Conservation (phyloP, 2,797 vertebrate genomes). For the Carapus acus region DNA sequence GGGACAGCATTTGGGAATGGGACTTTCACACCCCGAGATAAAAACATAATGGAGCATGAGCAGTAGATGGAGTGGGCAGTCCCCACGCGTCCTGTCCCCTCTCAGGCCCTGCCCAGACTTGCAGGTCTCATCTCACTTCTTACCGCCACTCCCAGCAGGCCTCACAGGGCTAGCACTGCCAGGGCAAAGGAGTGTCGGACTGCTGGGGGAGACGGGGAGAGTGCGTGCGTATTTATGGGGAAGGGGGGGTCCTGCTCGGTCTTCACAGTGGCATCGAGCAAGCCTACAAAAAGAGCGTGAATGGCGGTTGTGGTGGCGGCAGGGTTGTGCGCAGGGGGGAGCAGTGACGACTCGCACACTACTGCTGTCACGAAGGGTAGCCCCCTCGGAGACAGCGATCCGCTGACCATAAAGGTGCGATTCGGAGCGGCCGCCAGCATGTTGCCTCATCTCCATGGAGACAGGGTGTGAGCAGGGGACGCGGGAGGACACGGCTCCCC, state of each 20-base stretch:
- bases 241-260: constrained; percentile 62
- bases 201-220: constrained; percentile 45
- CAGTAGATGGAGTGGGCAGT: constrained; percentile 66
- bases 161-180: constrained; percentile 75
- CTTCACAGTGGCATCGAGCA: constrained; percentile 53
- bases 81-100: constrained; percentile 63
- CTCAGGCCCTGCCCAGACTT: constrained; percentile 72
- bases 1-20: constrained; percentile 64
- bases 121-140: constrained; percentile 74
- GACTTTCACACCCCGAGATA: constrained; percentile 64
- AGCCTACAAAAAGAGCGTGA: constrained; percentile 50
- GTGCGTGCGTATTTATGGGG: too few relatives aligned
- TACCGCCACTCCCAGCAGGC: constrained; percentile 78
- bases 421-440: constrained; percentile 72
- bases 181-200: constrained; percentile 71
- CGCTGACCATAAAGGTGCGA: constrained; percentile 83
- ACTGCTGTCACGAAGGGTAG: constrained; percentile 68
- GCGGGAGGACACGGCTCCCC: constrained; percentile 48
- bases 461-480: too few relatives aligned
- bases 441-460: constrained; percentile 73
- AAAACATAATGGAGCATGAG: constrained; percentile 70
- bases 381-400: constrained; percentile 75
- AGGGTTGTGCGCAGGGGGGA: constrained; percentile 33
- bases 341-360: constrained; percentile 70
- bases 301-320: constrained; percentile 9